Conservation (phyloP, 2,888 invertebrate species). For the Tetropium fuscum region DNA sequence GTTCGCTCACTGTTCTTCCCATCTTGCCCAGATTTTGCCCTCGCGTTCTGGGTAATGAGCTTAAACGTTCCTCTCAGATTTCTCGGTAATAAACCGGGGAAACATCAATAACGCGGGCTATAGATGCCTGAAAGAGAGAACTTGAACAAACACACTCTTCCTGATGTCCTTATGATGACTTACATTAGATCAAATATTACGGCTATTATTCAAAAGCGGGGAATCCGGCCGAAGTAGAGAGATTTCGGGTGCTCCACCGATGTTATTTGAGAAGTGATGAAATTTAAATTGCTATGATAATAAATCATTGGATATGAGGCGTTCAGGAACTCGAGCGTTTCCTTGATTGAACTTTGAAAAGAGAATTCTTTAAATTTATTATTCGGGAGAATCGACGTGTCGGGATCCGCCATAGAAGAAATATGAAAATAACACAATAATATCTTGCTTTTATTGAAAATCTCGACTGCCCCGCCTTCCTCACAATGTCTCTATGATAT, state of each 20-base stretch:
- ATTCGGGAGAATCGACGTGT: slow-evolving; percentile 2
- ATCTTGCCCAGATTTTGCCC: too few species aligned
- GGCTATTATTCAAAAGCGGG: slow-evolving; percentile 26
- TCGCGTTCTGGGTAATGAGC: too few species aligned
- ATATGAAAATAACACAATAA: too few species aligned
- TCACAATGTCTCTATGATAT: too few species aligned
- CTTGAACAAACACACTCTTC: slow-evolving; percentile 20
- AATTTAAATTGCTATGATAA: slow-evolving; percentile 30
- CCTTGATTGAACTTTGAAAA: slow-evolving; percentile 27
- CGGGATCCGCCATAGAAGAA: not conserved
- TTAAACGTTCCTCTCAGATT: too few species aligned
- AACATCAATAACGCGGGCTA: slow-evolving; percentile 7
- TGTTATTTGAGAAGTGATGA: slow-evolving; percentile 32
- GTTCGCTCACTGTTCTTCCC: too few species aligned
- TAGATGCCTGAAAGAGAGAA: slow-evolving; percentile 18
- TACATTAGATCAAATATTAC: slow-evolving; percentile 31
- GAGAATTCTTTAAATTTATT: slow-evolving; percentile 21
- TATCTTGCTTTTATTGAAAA: too few species aligned
- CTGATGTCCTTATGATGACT: slow-evolving; percentile 28
- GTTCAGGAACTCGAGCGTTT: slow-evolving; percentile 20
- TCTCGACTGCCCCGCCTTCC: too few species aligned
- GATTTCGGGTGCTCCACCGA: slow-evolving; percentile 21
- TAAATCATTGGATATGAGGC: slow-evolving; percentile 26
- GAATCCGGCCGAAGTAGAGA: slow-evolving; percentile 18
- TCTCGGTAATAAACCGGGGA: not conserved